Evolutionary conservation across 1,140 invertebrate genomes (phyloP).

Genomic region (Pogonus chalceus): DNA sequence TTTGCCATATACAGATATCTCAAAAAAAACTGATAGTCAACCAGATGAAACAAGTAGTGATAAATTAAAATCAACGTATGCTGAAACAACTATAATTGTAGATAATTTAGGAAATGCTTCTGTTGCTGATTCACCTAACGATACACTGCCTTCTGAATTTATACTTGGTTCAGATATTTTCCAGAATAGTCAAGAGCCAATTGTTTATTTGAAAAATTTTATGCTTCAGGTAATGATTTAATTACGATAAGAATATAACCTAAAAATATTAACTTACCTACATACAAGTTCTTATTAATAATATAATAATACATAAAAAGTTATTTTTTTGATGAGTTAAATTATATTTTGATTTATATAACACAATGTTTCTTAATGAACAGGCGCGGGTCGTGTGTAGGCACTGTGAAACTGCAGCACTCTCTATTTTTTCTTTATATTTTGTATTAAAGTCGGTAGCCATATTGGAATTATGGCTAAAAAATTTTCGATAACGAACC

Average conservation of each 20-base stretch:
- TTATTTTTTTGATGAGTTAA: too few species aligned
- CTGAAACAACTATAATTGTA: background rate
- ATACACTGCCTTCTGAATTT: slow-evolving; percentile 15
- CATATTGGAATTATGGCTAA: too few species aligned
- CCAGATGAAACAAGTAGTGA: background rate
- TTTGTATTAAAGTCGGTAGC: too few species aligned
- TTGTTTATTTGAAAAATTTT: background rate
- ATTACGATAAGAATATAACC: background rate
- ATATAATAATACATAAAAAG: too few species aligned
- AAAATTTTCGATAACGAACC: too few species aligned
- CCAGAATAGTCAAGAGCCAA: slow-evolving; percentile 10
- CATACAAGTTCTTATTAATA: too few species aligned
- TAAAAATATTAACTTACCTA: too few species aligned
- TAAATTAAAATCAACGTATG: background rate
- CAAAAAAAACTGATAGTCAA: background rate
- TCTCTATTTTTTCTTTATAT: too few species aligned
- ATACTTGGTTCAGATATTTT: slow-evolving; percentile 18
- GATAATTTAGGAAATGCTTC: background rate
- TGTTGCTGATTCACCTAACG: background rate
- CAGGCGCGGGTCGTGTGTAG: too few species aligned
- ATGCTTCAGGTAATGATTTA: background rate
- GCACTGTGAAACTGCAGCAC: too few species aligned
- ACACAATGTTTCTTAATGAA: too few species aligned
- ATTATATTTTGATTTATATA: too few species aligned
- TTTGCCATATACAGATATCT: background rate